Conservation (phyloP, 1,140 invertebrate genomes). For the Drosophila bocqueti region DNA sequence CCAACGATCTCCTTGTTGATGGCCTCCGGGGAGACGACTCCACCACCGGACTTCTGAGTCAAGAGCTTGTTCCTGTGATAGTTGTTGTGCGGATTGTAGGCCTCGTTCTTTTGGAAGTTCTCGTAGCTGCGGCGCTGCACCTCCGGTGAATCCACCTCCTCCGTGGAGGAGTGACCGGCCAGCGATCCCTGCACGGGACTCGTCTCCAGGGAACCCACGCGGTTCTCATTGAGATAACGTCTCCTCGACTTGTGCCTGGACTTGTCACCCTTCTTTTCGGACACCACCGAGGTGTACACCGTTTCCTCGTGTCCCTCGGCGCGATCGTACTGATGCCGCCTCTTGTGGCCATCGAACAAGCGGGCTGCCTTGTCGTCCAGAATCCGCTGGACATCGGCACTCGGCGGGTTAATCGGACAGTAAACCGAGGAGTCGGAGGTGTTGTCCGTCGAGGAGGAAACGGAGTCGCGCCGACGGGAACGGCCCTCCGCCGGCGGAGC, state of each 20-base stretch:
- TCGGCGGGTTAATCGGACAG: conserved; percentile 80
- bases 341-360: conserved; percentile 73
- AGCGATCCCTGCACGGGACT: conserved; percentile 68
- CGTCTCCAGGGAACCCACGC: conserved; percentile 80
- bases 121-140: conserved; percentile 59
- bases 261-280: conserved; percentile 77
- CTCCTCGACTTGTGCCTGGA: conserved; percentile 69
- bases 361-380: conserved; percentile 77
- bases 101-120: conserved; percentile 76
- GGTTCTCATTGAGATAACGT: conserved; percentile 80
- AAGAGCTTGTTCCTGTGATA: conserved; percentile 83
- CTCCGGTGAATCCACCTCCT: conserved; percentile 72
- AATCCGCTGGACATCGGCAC: conserved; percentile 78
- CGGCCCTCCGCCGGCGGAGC: conserved; percentile 52
- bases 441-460: conserved; percentile 75
- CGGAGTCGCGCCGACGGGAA: conserved; percentile 65
- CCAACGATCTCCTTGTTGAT: conserved; percentile 80
- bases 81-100: conserved; percentile 82
- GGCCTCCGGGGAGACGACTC: conserved; percentile 63
- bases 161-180: conserved; percentile 62
- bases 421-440: conserved; percentile 84
- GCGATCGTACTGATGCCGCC: conserved; percentile 72
- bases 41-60: conserved; percentile 56
- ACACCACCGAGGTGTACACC: conserved; percentile 76
- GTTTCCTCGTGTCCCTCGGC: conserved; percentile 77